Base-by-base conservation (phyloP, 2,797 vertebrate species). In the Gephyroberyx darwinii region DNA sequence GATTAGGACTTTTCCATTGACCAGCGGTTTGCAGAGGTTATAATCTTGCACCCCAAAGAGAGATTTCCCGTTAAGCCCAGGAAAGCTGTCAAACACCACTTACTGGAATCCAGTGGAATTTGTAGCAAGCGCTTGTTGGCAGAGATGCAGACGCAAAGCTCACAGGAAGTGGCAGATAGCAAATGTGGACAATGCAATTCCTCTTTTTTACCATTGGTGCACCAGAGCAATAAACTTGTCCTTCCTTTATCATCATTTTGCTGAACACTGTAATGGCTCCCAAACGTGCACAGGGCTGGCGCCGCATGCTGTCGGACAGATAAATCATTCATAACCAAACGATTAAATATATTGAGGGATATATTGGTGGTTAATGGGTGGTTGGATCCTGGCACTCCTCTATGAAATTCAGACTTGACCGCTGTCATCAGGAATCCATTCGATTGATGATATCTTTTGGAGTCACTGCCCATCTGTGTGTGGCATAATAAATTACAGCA, bases 11-110 rank as follows among this genome's bases (percentile, higher is more conserved):
- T 93, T 94, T 92, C 92, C 90, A 84, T 86, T 92, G 92, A 93
- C 92, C 92, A 77, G 91, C 82, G 87, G 88, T 91, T 93, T 91
- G 76, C 80, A 78, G 85, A 92, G 85, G 90, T 92, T 93, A 89
- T 90, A 93, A 92, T 93, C 92, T 92, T 92, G 87, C 85, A 89
- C 90, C 91, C 89, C 80, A 81, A 91, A 90, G 86, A 91, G 85
- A 88, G 87, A 90, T 91, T 94, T 94, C 89, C 94, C 89, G 87
- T 93, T 91, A 93, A 90, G 64, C 66, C 85, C 89, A 90, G 82
- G 89, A 89, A 92, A 91, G 82, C 82, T 81, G 89, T 92, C 86
- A 88, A 91, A 89, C 88, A 88, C 81, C 72, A 68, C 87, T 94
- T 93, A 93, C 91, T 87, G 90, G 92, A 93, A 93, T 85, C 65